phyloP scores from a whole-genome alignment of 2,888 invertebrate genomes.

The Andrena praecox region DNA sequence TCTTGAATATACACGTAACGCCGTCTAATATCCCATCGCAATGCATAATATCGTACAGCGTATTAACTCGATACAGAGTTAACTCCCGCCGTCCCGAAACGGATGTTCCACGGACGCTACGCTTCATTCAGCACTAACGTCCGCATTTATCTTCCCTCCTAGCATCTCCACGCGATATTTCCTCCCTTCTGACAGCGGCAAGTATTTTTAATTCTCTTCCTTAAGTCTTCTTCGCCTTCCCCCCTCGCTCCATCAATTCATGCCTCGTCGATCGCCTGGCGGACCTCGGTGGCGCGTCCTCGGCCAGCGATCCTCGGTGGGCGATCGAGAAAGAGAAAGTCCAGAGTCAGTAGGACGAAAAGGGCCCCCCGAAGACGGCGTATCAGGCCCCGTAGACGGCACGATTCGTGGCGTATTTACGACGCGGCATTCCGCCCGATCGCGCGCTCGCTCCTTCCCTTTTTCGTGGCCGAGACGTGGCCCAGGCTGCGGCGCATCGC shows the following conservation, averaged over 20 bases:
- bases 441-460: slow-evolving; percentile 46
- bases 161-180: slow-evolving; percentile 2
- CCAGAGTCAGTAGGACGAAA: slow-evolving; percentile 44
- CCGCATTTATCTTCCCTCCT: slow-evolving; percentile 26
- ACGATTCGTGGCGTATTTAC: slow-evolving; percentile 65
- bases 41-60: not conserved
- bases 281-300: slow-evolving; percentile 67
- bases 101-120: slow-evolving; percentile 27
- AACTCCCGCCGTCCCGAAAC: slow-evolving; percentile 66
- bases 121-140: slow-evolving; percentile 44
- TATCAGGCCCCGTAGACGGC: slow-evolving; percentile 41
- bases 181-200: not conserved
- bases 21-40: not conserved
- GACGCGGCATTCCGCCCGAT: slow-evolving; percentile 51
- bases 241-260: slow-evolving; percentile 31
- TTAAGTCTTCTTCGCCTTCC: not conserved
- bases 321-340: slow-evolving; percentile 50
- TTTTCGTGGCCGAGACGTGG: slow-evolving; percentile 47
- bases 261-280: slow-evolving; percentile 50
- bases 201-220: slow-evolving; percentile 17
- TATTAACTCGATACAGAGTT: slow-evolving; percentile 60
- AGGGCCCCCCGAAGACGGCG: slow-evolving; percentile 42
- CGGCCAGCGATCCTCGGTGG: slow-evolving; percentile 54
- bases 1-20: too few relatives aligned
- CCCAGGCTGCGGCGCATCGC: slow-evolving; percentile 63